Evolutionary conservation across 2,888 invertebrate genomes (phyloP).

Genomic region (Sarcophaga carnaria): DNA sequence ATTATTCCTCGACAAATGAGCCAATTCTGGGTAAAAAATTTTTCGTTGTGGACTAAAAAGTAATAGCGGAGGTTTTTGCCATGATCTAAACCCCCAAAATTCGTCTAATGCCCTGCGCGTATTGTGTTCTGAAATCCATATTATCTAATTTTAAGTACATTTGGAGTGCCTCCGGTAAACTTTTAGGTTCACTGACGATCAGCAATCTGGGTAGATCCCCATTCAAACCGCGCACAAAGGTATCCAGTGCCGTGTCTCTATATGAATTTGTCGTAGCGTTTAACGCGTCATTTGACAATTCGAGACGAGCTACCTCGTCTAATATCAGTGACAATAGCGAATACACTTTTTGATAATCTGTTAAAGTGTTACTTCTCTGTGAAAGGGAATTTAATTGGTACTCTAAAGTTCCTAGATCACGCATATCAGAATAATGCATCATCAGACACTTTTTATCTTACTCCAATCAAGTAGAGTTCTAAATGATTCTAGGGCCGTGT

Average conservation of each 20-base stretch:
- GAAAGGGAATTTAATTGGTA: neutral
- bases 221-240: neutral
- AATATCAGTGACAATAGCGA: too few relatives aligned
- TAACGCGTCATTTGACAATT: too few relatives aligned
- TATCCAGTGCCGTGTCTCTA: too few relatives aligned
- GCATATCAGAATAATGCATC: neutral
- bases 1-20: too few relatives aligned
- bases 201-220: neutral
- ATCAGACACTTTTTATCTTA: neutral
- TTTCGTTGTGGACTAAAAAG: too few relatives aligned
- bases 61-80: too few relatives aligned
- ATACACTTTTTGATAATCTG: too few relatives aligned
- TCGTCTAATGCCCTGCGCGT: neutral
- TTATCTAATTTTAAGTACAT: neutral
- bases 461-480: neutral
- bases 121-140: neutral
- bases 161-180: neutral
- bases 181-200: neutral
- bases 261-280: too few relatives aligned
- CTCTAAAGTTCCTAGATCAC: neutral
- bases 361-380: too few relatives aligned
- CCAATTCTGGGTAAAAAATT: too few relatives aligned
- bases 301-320: too few relatives aligned
- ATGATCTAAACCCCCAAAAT: too few relatives aligned
- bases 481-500: neutral